Evolutionary conservation across 1,140 invertebrate species (phyloP), one percentile per base, ranked within the genome.

Genomic region (Drosophila tropicalis): DNA sequence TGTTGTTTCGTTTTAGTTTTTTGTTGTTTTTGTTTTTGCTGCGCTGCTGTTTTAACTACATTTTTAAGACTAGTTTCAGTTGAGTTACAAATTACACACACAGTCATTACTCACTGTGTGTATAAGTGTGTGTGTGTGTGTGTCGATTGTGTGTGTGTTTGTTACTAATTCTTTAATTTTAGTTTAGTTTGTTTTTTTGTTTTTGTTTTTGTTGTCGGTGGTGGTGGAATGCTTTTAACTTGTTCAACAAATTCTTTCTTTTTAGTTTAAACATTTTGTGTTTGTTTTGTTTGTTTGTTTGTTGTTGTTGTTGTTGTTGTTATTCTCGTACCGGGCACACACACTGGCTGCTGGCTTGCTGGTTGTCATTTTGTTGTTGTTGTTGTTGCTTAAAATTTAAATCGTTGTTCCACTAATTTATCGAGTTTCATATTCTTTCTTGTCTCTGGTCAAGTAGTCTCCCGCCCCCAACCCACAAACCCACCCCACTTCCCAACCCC

Each of bases 41-140:
- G 19, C 61, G 69, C 70, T 70, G 72, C 80, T 70, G 74, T 47
- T 64, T 81, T 77, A 67, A 68, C 69, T 66, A 83, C 72, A 74
- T 51, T 65, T 54, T 78, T 87, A 89, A 89, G 83, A 87, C 83
- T 87, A 87, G 83, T 87, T 87, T 87, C 72, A 77, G 84, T 87
- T 87, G 80, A 87, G 83, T 87, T 87, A 80, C 79, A 51, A 22
- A 72, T 87, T 87, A 89, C 80, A 79, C 80, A 79, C 36, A 39
- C 36, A 51, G 44, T 22, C 10, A 22, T 47, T 15, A 12, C 17
- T 22, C 17, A 22, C 17, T 51, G 44, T 51, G 17, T 51, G 44
- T 51, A 10, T 47, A 7, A n/a, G 40, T 41, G 40, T 41, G 12
- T 41, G 12, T 41, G 10, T 40, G 39, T 40, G 40, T 41, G 12